Base-by-base conservation (phyloP, 2,797 vertebrate genomes). In the Sebastes steindachneri region DNA sequence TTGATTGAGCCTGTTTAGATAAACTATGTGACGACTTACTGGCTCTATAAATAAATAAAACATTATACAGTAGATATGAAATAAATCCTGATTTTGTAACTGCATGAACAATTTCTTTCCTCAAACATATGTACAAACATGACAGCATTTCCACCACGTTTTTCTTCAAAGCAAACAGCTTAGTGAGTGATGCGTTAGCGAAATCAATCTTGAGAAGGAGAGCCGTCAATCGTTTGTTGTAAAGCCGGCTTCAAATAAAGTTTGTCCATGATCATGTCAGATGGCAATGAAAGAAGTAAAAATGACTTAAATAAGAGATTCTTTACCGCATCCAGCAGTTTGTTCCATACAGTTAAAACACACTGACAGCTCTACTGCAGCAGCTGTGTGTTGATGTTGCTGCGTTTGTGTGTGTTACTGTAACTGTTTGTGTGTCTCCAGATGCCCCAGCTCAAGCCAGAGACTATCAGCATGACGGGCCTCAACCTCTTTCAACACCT, bases 401-500 rank as follows among this genome's bases (percentile, higher is more conserved):
- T 51, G 72, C 7, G 1, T 14, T 8, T 72, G 28, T 73, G 31
- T 28, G 23, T 58, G 17, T 58, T 51, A 9, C 14, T 25, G 37
- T 45, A 9, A 23, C 12, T 35, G 1, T 28, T 41, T 37, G 26
- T 63, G 74, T 76, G 35, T 77, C 0, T 81, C 12, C 93, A 99
- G 98, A 99, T 99, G 98, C 98, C 98, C 7, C 98, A 99, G 88
- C 90, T 99, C 59, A 99, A 99, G 90, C 98, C 98, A 3, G 98
- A 99, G 95, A 98, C 97, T 1, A 99, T 99, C 92, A 99, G 98
- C 83, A 99, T 99, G 98, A 99, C 98, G 1, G 98, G 98, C 35
- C 96, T 99, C 60, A 99, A 99, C 94, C 96, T 99, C 48, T 99
- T 99, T 87, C 98, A 99, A 82, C 98, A 99, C 89, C 95, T 99